phyloP scores from a whole-genome alignment of 2,888 invertebrate species.

The Polydrusus pterygomalis region DNA sequence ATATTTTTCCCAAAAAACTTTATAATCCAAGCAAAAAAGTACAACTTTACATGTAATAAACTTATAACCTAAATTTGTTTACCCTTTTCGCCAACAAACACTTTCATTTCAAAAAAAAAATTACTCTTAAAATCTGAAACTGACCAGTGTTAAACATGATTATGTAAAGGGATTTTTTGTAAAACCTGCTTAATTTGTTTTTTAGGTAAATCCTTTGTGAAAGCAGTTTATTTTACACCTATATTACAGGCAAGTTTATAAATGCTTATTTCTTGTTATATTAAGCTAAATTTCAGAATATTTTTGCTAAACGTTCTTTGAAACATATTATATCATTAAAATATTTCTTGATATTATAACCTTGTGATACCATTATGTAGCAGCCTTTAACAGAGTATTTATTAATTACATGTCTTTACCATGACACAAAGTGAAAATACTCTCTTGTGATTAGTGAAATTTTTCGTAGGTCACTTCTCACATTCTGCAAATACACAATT shows the following conservation, averaged over 20 bases:
- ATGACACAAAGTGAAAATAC: no score
- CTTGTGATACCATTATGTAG: neutral
- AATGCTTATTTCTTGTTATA: constrained; percentile 25
- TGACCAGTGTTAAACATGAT: neutral
- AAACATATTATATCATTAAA: neutral
- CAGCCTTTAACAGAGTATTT: no score
- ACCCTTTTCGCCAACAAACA: constrained; percentile 5
- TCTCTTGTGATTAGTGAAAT: no score
- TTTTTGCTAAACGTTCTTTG: constrained; percentile 9
- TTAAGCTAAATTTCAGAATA: constrained; percentile 15
- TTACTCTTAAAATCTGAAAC: neutral
- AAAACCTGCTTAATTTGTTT: constrained; percentile 42
- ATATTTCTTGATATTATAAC: neutral
- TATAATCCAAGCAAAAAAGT: no score
- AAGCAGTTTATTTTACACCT: constrained; percentile 36
- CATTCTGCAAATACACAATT: no score
- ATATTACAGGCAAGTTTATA: constrained; percentile 31
- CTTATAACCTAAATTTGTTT: neutral
- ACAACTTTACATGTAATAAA: no score
- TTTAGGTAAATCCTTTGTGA: constrained; percentile 35
- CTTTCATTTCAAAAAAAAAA: neutral
- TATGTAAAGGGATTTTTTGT: neutral
- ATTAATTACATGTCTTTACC: no score
- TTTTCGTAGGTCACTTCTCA: no score
- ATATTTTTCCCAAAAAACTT: no score